phyloP scores from a whole-genome alignment of 2,113 vertebrate species.

The Petaurus breviceps region DNA sequence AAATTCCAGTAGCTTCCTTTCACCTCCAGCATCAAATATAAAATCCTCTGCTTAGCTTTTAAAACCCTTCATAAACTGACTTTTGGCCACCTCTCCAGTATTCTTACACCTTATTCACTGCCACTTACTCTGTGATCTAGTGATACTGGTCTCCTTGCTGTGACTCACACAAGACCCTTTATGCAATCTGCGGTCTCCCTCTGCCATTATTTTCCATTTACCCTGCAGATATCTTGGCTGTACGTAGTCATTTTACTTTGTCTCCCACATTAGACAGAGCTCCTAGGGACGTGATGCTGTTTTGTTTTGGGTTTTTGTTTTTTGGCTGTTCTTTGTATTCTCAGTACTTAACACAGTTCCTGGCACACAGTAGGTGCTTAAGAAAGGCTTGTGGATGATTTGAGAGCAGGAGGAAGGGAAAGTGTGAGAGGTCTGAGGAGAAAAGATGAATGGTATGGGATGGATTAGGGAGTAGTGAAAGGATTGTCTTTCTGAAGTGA shows the following conservation, averaged over 20 bases:
- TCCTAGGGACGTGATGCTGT: background rate
- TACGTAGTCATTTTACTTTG: background rate
- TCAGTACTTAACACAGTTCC: background rate
- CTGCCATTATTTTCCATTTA: background rate
- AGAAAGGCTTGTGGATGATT: background rate
- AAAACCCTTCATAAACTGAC: background rate
- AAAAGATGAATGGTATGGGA: background rate
- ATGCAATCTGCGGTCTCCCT: background rate
- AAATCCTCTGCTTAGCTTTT: background rate
- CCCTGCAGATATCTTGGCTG: background rate
- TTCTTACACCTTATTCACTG: background rate
- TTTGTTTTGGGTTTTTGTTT: background rate
- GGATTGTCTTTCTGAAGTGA: background rate
- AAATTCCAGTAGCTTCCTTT: background rate
- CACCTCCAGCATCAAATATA: background rate
- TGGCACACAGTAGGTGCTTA: background rate
- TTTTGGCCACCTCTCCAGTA: background rate
- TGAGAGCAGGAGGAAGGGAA: background rate
- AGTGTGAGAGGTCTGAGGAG: background rate
- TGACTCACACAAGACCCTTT: background rate
- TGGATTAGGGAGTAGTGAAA: background rate
- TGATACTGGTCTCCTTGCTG: background rate
- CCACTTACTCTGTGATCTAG: background rate
- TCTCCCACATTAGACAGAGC: background rate
- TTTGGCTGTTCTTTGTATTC: background rate